A percentile compares a stretch with the other conserved stretches of the same genome.
Conservation (phyloP, 2,113 vertebrate species). For the Atractosteus spatula region DNA sequence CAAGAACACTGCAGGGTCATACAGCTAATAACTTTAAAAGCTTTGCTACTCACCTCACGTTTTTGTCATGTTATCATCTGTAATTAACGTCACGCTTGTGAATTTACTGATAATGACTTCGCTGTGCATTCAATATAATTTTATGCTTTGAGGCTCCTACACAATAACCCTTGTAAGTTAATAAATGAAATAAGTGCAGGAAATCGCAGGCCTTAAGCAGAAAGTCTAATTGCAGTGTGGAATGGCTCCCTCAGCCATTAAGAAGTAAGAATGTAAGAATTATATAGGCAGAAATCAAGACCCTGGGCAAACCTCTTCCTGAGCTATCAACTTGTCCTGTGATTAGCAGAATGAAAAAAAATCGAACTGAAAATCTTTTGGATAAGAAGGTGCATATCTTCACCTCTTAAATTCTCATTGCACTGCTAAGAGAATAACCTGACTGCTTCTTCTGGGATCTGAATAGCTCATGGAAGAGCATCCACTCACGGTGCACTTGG, state of each 20-base stretch:
- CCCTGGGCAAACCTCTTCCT: too few relatives aligned
- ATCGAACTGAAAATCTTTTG: too few relatives aligned
- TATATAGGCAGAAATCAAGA: too few relatives aligned
- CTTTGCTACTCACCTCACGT: background rate
- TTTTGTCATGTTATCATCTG: constrained; percentile 57
- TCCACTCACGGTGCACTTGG: too few relatives aligned
- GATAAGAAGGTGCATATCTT: too few relatives aligned
- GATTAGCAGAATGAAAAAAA: too few relatives aligned
- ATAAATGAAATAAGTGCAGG: constrained; percentile 53
- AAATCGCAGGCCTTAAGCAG: constrained; percentile 39
- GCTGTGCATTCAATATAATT: constrained; percentile 65
- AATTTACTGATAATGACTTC: constrained; percentile 75
- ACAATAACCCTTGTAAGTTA: constrained; percentile 63
- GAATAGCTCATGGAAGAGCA: too few relatives aligned
- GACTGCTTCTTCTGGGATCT: too few relatives aligned
- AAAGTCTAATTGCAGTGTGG: constrained; percentile 49
- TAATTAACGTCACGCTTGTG: constrained; percentile 69
- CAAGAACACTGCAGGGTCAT: constrained; percentile 47
- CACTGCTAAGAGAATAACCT: too few relatives aligned
- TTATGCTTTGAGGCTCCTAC: constrained; percentile 58
- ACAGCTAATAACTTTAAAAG: constrained; percentile 25
- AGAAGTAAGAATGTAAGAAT: too few relatives aligned
- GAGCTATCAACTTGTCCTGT: too few relatives aligned
- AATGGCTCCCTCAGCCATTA: constrained; percentile 32
- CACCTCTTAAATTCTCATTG: too few relatives aligned